Evolutionary conservation across 2,888 invertebrate genomes (phyloP).

Genomic region (Athalia cordata): DNA sequence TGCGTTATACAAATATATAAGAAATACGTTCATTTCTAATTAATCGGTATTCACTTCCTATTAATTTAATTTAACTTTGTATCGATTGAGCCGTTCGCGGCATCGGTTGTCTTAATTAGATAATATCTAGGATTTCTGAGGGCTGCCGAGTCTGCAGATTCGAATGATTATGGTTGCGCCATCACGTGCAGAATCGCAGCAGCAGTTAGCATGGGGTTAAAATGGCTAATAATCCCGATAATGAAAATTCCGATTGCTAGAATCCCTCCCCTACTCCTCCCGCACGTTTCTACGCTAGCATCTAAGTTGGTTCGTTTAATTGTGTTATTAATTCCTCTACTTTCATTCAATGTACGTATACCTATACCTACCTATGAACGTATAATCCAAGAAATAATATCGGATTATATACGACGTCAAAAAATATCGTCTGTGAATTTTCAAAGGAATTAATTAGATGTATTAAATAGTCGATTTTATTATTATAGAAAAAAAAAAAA

Average conservation of each 20-base stretch:
- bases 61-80: too few relatives aligned
- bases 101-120: slow-evolving; percentile 25
- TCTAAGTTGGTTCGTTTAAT: slow-evolving; percentile 65
- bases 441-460: too few relatives aligned
- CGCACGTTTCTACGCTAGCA: neutral
- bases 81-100: neutral
- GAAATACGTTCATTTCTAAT: too few relatives aligned
- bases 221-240: slow-evolving; percentile 69
- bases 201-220: slow-evolving; percentile 7
- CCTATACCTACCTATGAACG: slow-evolving; percentile 57
- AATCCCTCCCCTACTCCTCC: neutral
- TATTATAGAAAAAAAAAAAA: too few relatives aligned
- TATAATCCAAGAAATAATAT: too few relatives aligned
- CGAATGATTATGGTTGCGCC: neutral
- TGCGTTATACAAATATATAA: neutral
- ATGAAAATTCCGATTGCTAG: slow-evolving; percentile 67
- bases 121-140: slow-evolving; percentile 17
- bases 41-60: too few relatives aligned
- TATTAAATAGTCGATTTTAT: too few relatives aligned
- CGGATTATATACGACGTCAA: neutral
- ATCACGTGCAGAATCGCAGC: slow-evolving; percentile 14
- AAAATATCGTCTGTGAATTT: too few relatives aligned
- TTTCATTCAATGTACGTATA: slow-evolving; percentile 66
- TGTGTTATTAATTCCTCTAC: slow-evolving; percentile 67
- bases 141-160: neutral